Evolutionary conservation across 1,140 invertebrate genomes (phyloP), one percentile per base, ranked within the genome.

Genomic region (Ladona fulva): DNA sequence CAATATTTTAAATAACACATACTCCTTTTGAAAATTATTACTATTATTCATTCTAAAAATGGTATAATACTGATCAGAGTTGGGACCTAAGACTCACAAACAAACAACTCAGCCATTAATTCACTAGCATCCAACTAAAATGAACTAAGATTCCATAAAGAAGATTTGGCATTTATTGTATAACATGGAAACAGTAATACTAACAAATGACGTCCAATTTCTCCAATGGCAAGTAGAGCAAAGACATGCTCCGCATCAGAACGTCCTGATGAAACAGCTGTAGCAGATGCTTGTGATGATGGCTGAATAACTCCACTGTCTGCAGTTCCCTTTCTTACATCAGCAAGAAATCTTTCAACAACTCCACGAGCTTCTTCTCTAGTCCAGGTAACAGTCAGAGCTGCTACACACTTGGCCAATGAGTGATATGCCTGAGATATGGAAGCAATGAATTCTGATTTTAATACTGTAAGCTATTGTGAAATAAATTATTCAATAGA

Each of bases 201-300:
- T 90, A 87, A 96, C 93, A 97, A 91, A 82, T 97, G 92, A 81
- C 95, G 88, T 7, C 97, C 97, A 81, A 99, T 97, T 89, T 99
- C 97, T 14, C 97, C 98, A 81, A 99, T 92, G 14, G 97, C 94
- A 8, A 99, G 86, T 24, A 99, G 86, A 75, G 95, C 92, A 87
- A 99, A 98, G 80, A 98, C 92, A 80, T 94, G 92, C 80, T 97
- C 91, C 0, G 93, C 91, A 83, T 98, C 96, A 80, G 84, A 25
- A 24, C 87, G 88, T 81, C 88, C 84, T 77, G 89, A 89, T 84
- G 84, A 78, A 19, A 78, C 24, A 24, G 52, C 73, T 29, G 74
- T 16, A 44, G 76, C n/a, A 6, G 52, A 19, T 66, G 16, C 12
- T 22, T 66, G 52, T 16, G 14, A 19, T 6, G 52, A 22, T 66